phyloP scores from a whole-genome alignment of 2,797 vertebrate genomes.

The Phoeniculus purpureus region DNA sequence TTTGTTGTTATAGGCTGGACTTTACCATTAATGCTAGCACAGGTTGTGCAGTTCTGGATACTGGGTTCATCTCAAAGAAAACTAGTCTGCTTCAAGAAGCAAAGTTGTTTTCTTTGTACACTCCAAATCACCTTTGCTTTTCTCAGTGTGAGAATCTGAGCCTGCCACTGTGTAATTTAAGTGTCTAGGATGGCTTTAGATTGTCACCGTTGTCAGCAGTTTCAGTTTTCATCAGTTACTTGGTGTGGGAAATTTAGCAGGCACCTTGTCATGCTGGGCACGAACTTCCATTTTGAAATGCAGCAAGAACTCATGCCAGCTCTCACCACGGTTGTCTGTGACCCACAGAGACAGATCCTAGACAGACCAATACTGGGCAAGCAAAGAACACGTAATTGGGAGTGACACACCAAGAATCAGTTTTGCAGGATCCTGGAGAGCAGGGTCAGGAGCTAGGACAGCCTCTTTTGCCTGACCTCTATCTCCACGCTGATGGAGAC shows the following conservation, averaged over 20 bases:
- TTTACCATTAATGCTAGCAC: background rate
- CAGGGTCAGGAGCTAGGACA: background rate
- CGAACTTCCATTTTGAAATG: background rate
- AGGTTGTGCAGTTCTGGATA: background rate
- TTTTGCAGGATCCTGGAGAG: background rate
- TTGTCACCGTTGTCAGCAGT: constrained; percentile 46
- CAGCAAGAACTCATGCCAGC: background rate
- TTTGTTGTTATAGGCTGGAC: background rate
- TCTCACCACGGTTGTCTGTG: background rate
- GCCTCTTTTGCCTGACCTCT: background rate
- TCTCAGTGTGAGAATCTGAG: background rate
- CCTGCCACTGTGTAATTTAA: constrained; percentile 29
- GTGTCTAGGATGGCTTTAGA: constrained; percentile 15
- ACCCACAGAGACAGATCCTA: no score
- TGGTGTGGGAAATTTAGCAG: background rate
- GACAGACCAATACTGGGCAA: background rate
- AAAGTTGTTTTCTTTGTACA: background rate
- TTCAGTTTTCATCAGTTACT: constrained; percentile 24
- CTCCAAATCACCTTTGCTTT: background rate
- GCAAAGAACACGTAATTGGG: background rate
- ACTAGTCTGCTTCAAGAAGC: background rate
- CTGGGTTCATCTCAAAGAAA: background rate
- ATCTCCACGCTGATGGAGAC: background rate
- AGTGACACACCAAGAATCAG: background rate
- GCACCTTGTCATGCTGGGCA: background rate